Evolutionary conservation across 2,113 vertebrate species (phyloP).

Genomic region (Loxodonta africana): DNA sequence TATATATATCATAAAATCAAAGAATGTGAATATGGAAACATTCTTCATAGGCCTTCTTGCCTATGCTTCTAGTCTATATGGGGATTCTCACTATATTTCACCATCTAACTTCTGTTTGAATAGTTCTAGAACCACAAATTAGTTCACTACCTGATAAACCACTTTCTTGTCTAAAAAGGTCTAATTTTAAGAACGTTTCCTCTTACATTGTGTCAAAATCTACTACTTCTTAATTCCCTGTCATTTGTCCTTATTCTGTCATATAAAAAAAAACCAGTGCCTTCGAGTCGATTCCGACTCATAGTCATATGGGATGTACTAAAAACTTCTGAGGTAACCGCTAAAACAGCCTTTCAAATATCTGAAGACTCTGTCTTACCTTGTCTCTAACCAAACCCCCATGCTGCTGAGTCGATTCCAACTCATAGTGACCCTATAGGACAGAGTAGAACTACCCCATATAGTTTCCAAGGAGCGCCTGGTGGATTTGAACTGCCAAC

Average conservation of each 20-base stretch:
- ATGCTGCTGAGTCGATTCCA: too few species aligned
- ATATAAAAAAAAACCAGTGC: too few species aligned
- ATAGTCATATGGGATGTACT: background rate
- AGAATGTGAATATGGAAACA: background rate
- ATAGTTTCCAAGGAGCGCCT: too few species aligned
- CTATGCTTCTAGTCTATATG: background rate
- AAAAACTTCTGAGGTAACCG: background rate
- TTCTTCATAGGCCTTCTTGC: background rate
- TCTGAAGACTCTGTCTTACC: background rate
- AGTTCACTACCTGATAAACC: background rate
- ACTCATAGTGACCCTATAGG: too few species aligned
- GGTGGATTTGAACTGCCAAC: too few species aligned
- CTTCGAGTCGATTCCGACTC: too few species aligned
- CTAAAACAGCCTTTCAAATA: background rate
- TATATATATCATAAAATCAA: constrained; percentile 20
- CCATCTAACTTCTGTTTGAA: background rate
- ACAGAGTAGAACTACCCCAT: too few species aligned
- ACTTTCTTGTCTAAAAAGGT: constrained; percentile 26
- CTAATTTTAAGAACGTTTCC: constrained; percentile 38
- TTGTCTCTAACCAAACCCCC: background rate
- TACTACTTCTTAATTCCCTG: constrained; percentile 26
- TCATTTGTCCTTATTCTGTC: background rate
- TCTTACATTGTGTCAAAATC: constrained; percentile 20
- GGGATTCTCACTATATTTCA: background rate
- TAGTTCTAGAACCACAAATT: background rate